Conservation (phyloP, 2,888 invertebrate genomes). For the Sericinus montela region DNA sequence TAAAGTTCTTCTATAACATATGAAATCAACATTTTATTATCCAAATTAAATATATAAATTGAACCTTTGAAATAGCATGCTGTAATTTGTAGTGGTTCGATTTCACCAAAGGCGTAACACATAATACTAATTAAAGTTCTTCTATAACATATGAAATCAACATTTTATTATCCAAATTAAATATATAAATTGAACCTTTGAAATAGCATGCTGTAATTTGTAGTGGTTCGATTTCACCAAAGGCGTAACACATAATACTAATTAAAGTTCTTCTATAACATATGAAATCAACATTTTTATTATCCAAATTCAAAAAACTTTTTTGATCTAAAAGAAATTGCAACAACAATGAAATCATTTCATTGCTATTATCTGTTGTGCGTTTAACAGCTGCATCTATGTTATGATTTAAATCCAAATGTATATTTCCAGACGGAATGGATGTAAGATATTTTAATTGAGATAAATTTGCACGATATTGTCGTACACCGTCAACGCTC, state of each 20-base stretch:
- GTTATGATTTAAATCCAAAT: slow-evolving; percentile 34
- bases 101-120: slow-evolving; percentile 29
- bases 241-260: slow-evolving; percentile 34
- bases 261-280: slow-evolving; percentile 40
- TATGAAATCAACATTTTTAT: slow-evolving; percentile 26
- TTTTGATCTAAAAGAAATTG: slow-evolving; percentile 31
- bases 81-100: slow-evolving; percentile 26
- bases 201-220: slow-evolving; percentile 31
- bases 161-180: slow-evolving; percentile 20
- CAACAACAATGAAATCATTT: slow-evolving; percentile 35
- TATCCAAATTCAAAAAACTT: slow-evolving; percentile 18
- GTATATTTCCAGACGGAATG: slow-evolving; percentile 25
- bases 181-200: slow-evolving; percentile 37
- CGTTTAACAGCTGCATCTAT: slow-evolving; percentile 34
- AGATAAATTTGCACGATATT: slow-evolving; percentile 33
- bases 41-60: slow-evolving; percentile 39
- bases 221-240: slow-evolving; percentile 24
- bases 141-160: slow-evolving; percentile 34
- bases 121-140: slow-evolving; percentile 38
- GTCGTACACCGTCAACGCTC: slow-evolving; percentile 36
- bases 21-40: too few relatives aligned
- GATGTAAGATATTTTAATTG: slow-evolving; percentile 35
- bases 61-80: slow-evolving; percentile 34
- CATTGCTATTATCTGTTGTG: slow-evolving; percentile 34
- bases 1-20: too few relatives aligned